These are phyloP conservation scores for Macropis europaea DNA, from an alignment of 2,888 invertebrate genomes.

Conservation along the genomic window DNA sequence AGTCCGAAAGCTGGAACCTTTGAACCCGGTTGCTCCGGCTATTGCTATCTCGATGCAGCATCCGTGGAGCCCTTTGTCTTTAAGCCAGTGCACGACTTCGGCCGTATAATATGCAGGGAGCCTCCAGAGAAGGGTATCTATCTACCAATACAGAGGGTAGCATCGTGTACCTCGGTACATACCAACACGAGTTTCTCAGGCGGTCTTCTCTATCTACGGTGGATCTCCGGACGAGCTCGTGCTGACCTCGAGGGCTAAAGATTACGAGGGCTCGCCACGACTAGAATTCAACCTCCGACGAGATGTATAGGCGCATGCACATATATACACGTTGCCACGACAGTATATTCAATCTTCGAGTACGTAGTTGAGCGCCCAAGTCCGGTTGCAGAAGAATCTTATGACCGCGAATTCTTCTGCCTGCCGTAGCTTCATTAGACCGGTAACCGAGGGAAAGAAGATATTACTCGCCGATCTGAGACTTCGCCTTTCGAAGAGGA, in stretches of 20 bases:
- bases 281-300: constrained; percentile 67
- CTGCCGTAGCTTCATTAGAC: constrained; percentile 42
- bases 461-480: constrained; percentile 23
- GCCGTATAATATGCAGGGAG: constrained; percentile 64
- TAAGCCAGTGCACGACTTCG: constrained; percentile 62
- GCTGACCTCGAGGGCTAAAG: constrained; percentile 76
- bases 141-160: constrained; percentile 53
- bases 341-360: constrained; percentile 35
- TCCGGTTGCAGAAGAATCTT: constrained; percentile 56
- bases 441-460: constrained; percentile 39
- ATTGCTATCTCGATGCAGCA: constrained; percentile 50
- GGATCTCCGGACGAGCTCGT: constrained; percentile 67
- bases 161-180: constrained; percentile 51
- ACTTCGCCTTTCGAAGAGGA: not conserved
- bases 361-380: constrained; percentile 45
- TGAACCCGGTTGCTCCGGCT: constrained; percentile 27
- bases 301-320: constrained; percentile 44
- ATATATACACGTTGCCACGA: not conserved
- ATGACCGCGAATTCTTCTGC: constrained; percentile 53
- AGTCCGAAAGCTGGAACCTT: constrained; percentile 29
- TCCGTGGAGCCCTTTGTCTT: constrained; percentile 64
- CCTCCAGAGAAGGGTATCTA: constrained; percentile 51
- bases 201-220: constrained; percentile 64
- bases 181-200: constrained; percentile 65
- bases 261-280: constrained; percentile 73